These are phyloP conservation scores for Orchestia grillus DNA, from an alignment of 1,140 invertebrate species.

Conservation along the genomic window DNA sequence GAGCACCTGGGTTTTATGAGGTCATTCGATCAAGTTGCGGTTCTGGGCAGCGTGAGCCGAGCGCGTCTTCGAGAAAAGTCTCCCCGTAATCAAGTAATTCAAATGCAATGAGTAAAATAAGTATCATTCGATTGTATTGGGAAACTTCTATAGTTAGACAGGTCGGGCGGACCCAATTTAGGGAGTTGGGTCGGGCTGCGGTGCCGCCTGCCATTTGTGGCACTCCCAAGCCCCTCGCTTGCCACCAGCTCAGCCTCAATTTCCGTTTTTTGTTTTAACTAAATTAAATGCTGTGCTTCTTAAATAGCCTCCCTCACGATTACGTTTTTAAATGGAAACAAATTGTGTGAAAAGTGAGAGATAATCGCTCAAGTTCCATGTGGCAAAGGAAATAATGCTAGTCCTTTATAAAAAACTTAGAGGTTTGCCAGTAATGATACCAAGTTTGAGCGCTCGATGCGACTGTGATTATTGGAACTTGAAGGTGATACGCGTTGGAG, in stretches of 20 bases:
- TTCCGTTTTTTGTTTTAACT: conserved; percentile 34
- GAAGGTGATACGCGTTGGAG: too few species aligned
- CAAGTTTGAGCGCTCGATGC: too few species aligned
- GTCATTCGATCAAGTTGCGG: background rate
- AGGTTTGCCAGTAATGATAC: too few species aligned
- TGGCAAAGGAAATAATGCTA: background rate
- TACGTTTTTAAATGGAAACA: background rate
- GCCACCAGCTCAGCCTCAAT: background rate
- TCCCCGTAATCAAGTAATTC: conserved; percentile 9
- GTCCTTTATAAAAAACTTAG: background rate
- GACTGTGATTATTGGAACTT: too few species aligned
- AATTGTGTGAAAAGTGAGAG: background rate
- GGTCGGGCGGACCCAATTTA: conserved; percentile 5
- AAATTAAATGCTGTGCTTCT: conserved; percentile 13
- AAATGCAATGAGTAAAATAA: conserved; percentile 56
- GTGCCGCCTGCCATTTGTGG: background rate
- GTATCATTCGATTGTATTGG: conserved; percentile 48
- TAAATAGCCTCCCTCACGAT: background rate
- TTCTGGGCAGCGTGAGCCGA: background rate
- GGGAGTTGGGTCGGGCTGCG: conserved; percentile 3
- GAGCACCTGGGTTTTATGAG: background rate
- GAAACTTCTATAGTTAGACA: conserved; percentile 21
- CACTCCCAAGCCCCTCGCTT: background rate
- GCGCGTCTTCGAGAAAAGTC: conserved; percentile 13
- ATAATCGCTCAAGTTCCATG: background rate